Evolutionary conservation across 2,113 vertebrate species (phyloP).

Genomic region (Antechinus stuartii): DNA sequence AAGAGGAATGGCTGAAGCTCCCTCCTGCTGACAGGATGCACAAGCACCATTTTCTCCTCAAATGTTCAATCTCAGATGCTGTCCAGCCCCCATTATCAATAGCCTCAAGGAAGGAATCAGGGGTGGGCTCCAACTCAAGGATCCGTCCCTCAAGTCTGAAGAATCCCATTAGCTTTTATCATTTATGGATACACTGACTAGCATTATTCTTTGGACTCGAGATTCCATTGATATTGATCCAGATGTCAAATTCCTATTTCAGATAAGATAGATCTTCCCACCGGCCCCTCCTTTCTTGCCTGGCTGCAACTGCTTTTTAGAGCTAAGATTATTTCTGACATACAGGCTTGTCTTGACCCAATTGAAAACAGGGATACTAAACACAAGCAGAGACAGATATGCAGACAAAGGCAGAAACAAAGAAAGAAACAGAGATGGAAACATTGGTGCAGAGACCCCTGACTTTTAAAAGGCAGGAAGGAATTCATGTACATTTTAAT

Average conservation of each 20-base stretch:
- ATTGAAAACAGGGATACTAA: background rate
- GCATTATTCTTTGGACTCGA: slow-evolving; percentile 36
- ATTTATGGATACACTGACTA: slow-evolving; percentile 13
- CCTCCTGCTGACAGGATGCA: slow-evolving; percentile 4
- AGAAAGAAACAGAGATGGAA: background rate
- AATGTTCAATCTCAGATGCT: slow-evolving; percentile 13
- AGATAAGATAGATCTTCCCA: slow-evolving; percentile 31
- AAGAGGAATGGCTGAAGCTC: slow-evolving; percentile 5
- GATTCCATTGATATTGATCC: background rate
- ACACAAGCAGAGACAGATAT: background rate
- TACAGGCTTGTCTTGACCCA: background rate
- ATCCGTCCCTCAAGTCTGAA: slow-evolving; percentile 48
- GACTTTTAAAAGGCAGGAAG: background rate
- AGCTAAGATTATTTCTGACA: background rate
- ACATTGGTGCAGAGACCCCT: background rate
- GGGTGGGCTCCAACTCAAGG: background rate
- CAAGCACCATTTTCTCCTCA: background rate
- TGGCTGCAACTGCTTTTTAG: background rate
- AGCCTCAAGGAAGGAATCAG: background rate
- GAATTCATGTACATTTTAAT: slow-evolving; percentile 21
- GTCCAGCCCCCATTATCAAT: background rate
- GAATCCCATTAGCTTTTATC: slow-evolving; percentile 58
- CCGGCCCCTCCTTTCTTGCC: background rate
- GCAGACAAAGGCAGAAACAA: background rate
- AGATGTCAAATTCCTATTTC: slow-evolving; percentile 51